Conservation (phyloP, 2,113 vertebrate species). For the Pseudorasbora parva region DNA sequence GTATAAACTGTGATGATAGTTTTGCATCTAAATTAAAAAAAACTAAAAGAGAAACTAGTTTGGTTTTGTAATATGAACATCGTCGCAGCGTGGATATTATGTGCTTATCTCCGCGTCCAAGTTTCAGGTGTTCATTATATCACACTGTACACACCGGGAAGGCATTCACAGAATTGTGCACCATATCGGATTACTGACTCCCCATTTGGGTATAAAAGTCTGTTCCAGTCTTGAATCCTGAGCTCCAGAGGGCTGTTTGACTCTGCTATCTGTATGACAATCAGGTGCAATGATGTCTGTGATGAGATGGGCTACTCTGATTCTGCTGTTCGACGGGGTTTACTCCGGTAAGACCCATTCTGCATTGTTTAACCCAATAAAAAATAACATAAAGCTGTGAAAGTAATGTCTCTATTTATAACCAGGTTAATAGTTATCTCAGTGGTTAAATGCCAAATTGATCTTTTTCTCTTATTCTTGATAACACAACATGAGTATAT, state of each 20-base stretch:
- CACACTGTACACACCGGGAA: background rate
- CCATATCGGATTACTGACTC: background rate
- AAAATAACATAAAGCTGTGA: background rate
- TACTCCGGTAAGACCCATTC: slow-evolving; percentile 64
- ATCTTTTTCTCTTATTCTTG: background rate
- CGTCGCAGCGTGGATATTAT: slow-evolving; percentile 31
- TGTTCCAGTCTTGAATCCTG: background rate
- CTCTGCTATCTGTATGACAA: background rate
- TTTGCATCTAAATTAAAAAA: background rate
- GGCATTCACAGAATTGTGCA: background rate
- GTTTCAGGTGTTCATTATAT: slow-evolving; percentile 33
- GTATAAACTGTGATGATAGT: background rate
- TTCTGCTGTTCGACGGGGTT: slow-evolving; percentile 56
- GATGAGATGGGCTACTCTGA: slow-evolving; percentile 34
- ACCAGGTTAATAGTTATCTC: background rate
- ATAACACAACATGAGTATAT: background rate
- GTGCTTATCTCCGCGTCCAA: slow-evolving; percentile 27
- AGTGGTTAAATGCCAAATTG: background rate
- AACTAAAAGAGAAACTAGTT: slow-evolving; percentile 10
- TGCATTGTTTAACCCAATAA: background rate
- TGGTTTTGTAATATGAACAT: slow-evolving; percentile 19
- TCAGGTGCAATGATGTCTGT: slow-evolving; percentile 54
- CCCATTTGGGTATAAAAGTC: background rate
- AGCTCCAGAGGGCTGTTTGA: background rate
- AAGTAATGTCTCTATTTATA: background rate